A percentile compares a stretch with the other conserved stretches of the same genome.
phyloP scores from a whole-genome alignment of 2,113 vertebrate species.

The Etheostoma spectabile region DNA sequence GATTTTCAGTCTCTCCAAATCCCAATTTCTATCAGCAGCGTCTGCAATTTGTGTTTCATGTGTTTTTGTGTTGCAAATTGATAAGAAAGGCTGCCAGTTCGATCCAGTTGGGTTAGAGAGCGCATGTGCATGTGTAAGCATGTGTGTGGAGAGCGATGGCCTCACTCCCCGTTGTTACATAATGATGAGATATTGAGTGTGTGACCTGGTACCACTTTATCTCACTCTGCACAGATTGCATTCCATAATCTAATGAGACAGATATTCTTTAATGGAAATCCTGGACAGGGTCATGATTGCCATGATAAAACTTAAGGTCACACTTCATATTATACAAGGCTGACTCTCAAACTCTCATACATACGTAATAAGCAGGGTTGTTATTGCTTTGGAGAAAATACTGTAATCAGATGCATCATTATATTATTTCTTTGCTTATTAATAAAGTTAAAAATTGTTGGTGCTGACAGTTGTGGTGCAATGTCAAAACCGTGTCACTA shows the following conservation, averaged over 20 bases:
- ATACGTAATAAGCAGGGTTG: conserved; percentile 41
- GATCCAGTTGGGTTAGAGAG: conserved; percentile 32
- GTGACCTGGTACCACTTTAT: conserved; percentile 74
- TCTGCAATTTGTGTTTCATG: conserved; percentile 44
- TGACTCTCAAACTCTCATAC: conserved; percentile 17
- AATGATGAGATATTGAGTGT: conserved; percentile 77
- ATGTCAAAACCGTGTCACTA: conserved; percentile 21
- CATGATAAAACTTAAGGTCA: conserved; percentile 74
- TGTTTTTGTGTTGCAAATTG: conserved; percentile 48
- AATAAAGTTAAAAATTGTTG: conserved; percentile 21
- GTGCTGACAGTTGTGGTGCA: conserved; percentile 2
- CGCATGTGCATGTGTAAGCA: not conserved
- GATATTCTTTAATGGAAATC: conserved; percentile 79
- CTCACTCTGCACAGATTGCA: conserved; percentile 72
- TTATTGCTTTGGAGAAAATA: conserved; percentile 48
- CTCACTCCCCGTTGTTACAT: conserved; percentile 60
- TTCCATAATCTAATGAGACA: conserved; percentile 80
- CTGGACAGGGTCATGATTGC: conserved; percentile 66
- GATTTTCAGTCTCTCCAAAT: conserved; percentile 51
- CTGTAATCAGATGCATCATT: conserved; percentile 57
- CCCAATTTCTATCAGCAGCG: conserved; percentile 24
- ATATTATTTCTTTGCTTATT: conserved; percentile 60
- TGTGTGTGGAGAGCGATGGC: conserved; percentile 21
- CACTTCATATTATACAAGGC: conserved; percentile 58
- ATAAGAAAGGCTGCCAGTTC: conserved; percentile 53